phyloP scores from a whole-genome alignment of 2,888 invertebrate species.

The Strigamia transsilvanica region DNA sequence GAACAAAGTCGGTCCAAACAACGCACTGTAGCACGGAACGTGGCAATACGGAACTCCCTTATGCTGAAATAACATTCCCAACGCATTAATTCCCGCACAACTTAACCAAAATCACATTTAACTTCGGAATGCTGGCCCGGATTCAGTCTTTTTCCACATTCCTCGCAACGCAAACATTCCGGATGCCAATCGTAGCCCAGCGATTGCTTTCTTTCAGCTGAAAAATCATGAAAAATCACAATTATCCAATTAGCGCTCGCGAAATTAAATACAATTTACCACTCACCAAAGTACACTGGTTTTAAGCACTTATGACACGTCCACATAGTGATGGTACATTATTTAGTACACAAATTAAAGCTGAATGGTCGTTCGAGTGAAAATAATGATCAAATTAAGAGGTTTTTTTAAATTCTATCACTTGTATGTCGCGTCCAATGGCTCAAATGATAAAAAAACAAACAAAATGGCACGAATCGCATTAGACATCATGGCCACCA shows the following conservation, averaged over 20 bases:
- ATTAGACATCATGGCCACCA: too few relatives aligned
- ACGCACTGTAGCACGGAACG: conserved; percentile 82
- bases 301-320: conserved; percentile 84
- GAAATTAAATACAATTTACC: background rate
- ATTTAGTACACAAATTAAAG: too few relatives aligned
- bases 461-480: too few relatives aligned
- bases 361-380: too few relatives aligned
- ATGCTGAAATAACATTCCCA: conserved; percentile 68
- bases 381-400: too few relatives aligned
- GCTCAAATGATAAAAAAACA: too few relatives aligned
- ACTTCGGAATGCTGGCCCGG: conserved; percentile 86
- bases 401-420: too few relatives aligned
- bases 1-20: conserved; percentile 83
- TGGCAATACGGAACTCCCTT: conserved; percentile 86
- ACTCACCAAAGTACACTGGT: conserved; percentile 79
- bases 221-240: conserved; percentile 65
- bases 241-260: background rate
- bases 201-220: conserved; percentile 86
- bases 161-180: conserved; percentile 81
- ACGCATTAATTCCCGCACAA: background rate
- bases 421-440: too few relatives aligned
- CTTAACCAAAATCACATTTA: conserved; percentile 56
- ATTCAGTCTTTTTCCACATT: conserved; percentile 81
- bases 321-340: conserved; percentile 70
- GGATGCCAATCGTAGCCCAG: conserved; percentile 87